A percentile compares a stretch with the other conserved stretches of the same genome.
Evolutionary conservation across 2,888 invertebrate genomes (phyloP).

Genomic region (Trimorus sp.): DNA sequence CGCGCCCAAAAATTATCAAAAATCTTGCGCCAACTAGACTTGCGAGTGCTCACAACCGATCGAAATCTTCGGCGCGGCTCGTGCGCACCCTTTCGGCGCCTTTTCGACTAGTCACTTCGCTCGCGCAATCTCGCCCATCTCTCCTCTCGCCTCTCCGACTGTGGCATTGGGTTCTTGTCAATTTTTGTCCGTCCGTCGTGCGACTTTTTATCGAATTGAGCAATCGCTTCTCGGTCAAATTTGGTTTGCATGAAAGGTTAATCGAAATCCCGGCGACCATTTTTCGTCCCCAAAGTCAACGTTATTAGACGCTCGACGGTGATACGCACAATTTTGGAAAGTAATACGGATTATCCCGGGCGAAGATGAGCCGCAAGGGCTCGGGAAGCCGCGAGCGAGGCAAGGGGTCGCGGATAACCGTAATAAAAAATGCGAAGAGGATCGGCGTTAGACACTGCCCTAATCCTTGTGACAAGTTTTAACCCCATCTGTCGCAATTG

Average conservation of each 20-base stretch:
- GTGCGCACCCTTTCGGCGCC: conserved; percentile 53
- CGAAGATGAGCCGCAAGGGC: conserved; percentile 58
- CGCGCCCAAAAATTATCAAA: conserved; percentile 80
- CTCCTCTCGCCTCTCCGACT: not conserved
- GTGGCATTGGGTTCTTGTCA: not conserved
- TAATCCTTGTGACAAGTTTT: conserved; percentile 81
- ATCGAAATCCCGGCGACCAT: conserved; percentile 44
- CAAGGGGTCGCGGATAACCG: conserved; percentile 74
- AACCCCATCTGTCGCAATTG: conserved; percentile 81
- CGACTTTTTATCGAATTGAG: not conserved
- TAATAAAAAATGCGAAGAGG: conserved; percentile 77
- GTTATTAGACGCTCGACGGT: conserved; percentile 50
- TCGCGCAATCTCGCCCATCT: conserved; percentile 14
- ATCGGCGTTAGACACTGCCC: conserved; percentile 78
- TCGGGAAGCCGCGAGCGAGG: conserved; percentile 62
- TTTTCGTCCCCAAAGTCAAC: conserved; percentile 39
- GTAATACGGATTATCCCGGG: conserved; percentile 70
- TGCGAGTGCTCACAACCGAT: conserved; percentile 78
- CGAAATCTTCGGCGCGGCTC: conserved; percentile 74
- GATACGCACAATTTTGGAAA: conserved; percentile 67
- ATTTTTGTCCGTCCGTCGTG: not conserved
- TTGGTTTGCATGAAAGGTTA: conserved; percentile 45
- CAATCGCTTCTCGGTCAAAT: not conserved
- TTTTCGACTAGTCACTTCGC: conserved; percentile 55
- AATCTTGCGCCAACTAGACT: conserved; percentile 72